Conservation (phyloP, 2,797 vertebrate species). For the Eptatretus atami region DNA sequence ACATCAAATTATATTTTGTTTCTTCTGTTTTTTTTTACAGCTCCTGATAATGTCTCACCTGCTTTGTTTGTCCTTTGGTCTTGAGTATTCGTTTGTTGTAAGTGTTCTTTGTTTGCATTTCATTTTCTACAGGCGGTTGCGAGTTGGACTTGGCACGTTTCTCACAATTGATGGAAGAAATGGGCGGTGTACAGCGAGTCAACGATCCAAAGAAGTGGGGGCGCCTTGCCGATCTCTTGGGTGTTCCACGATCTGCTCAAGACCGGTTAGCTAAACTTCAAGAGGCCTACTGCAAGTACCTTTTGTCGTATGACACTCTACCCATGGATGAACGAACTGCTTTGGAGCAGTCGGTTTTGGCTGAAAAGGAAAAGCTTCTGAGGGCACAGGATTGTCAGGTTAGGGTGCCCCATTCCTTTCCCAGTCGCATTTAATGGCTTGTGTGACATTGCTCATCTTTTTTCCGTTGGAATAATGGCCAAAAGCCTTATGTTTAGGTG, state of each 20-base stretch:
- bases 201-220: conserved; percentile 99
- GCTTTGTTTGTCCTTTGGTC: too few relatives aligned
- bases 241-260: conserved; percentile 85
- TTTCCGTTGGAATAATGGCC: too few relatives aligned
- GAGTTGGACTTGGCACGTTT: conserved; percentile 94
- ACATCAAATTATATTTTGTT: too few relatives aligned
- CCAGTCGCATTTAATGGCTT: too few relatives aligned
- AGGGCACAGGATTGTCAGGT: conserved; percentile 59
- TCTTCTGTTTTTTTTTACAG: too few relatives aligned
- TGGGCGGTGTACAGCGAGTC: conserved; percentile 99
- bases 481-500: too few relatives aligned
- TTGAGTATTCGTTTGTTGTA: too few relatives aligned
- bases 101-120: neutral
- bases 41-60: too few relatives aligned
- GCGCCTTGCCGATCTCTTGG: conserved; percentile 78
- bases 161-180: conserved; percentile 88
- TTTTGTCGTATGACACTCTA: conserved; percentile 83
- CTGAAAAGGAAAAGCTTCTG: conserved; percentile 69
- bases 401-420: conserved; percentile 13
- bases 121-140: conserved; percentile 36
- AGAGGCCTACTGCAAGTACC: conserved; percentile 95
- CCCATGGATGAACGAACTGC: conserved; percentile 43
- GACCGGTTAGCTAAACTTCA: conserved; percentile 94
- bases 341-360: conserved; percentile 56
- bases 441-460: too few relatives aligned